Percentiles rank a stretch among this genome's conserved stretches.
Evolutionary conservation across 2,888 invertebrate species (phyloP).

Genomic region (Sarcophaga caerulescens): DNA sequence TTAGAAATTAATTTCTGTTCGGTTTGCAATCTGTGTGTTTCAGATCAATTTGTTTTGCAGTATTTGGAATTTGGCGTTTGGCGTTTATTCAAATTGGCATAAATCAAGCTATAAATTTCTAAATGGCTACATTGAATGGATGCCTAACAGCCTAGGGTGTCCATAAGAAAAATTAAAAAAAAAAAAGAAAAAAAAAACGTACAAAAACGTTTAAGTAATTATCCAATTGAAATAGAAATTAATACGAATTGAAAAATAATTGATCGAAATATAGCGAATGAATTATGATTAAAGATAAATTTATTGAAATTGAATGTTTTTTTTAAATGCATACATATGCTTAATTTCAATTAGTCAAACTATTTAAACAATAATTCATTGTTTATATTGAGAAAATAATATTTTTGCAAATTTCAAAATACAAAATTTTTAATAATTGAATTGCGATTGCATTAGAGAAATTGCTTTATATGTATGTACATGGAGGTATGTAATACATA

Average conservation of each 20-base stretch:
- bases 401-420: not conserved
- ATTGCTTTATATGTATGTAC: too few relatives aligned
- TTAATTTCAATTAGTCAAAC: not conserved
- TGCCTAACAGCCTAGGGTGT: conserved; percentile 25
- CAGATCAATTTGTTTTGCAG: conserved; percentile 33
- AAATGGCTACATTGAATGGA: conserved; percentile 48
- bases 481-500: too few relatives aligned
- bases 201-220: conserved; percentile 11
- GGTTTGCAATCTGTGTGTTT: not conserved
- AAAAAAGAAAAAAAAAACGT: too few relatives aligned
- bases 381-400: not conserved
- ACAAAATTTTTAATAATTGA: too few relatives aligned
- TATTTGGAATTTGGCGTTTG: conserved; percentile 65
- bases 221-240: conserved; percentile 20
- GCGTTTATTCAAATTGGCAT: conserved; percentile 62
- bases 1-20: not conserved
- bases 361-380: not conserved
- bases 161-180: conserved; percentile 29
- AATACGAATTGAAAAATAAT: conserved; percentile 14
- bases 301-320: not conserved
- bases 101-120: conserved; percentile 48
- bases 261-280: not conserved
- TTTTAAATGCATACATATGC: not conserved
- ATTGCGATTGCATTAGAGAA: too few relatives aligned
- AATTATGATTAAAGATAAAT: not conserved